Evolutionary conservation across 2,888 invertebrate species (phyloP), one percentile per base, ranked within the genome.

Genomic region (Sminthurides aquaticus): DNA sequence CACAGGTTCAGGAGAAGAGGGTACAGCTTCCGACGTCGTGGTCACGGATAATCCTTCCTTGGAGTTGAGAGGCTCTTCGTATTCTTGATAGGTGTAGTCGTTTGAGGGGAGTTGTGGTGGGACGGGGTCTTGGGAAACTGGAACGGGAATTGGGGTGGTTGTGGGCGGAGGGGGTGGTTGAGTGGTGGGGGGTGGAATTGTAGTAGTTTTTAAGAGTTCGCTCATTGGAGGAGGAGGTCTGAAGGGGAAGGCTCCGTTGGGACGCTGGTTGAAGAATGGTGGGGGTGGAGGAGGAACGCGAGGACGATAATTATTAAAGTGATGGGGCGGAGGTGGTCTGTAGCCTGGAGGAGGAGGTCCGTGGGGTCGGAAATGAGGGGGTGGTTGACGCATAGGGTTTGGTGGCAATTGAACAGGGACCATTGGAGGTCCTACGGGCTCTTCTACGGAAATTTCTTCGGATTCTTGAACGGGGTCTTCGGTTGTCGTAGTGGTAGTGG

Each of bases 221-320:
- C 67, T 64, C 15, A 72, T 71, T 56, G 72, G 69, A 2, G 72
- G 72, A 18, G 70, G 72, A 1, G 72, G 69, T 18, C 72, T 28
- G 59, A 72, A 69, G 2, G 72, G 72, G 60, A 68, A 72, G 18
- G 60, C 65, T 3, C 34, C 29, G 11, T 59, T 66, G 27, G 65
- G 70, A 8, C 69, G 54, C 25, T 62, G 64, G 26, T 66, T 58
- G n/a, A 28, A 34, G 24, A 54, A 64, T n/a, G 67, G 67, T 28
- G 67, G 65, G 3, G 60, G 60, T 3, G 65, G 65, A 48, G 57
- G 64, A 34, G 54, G 62, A 3, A 20, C 24, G 3, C 58, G 20
- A 8, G 62, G 62, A 52, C 61, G 54, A 18, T 34, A 22, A 24
- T 52, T 26, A n/a, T 66, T 57, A 34, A 64, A 67, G 28, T 67